Evolutionary conservation across 2,888 invertebrate species (phyloP).

Genomic region (Lycaena phlaeas): DNA sequence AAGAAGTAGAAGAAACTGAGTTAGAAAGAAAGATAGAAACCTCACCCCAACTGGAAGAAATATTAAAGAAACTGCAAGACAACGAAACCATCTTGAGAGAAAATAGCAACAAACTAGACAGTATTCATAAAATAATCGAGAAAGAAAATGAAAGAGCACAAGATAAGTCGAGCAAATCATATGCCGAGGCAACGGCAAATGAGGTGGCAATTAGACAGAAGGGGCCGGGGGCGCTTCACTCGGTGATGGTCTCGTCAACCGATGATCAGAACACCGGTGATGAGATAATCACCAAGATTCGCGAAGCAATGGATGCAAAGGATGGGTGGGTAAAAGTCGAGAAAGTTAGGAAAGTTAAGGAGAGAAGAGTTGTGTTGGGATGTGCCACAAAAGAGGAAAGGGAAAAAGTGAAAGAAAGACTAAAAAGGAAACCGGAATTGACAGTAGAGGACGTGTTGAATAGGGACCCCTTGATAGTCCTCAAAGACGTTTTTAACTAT

Average conservation of each 20-base stretch:
- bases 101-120: no score
- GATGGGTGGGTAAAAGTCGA: constrained; percentile 11
- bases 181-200: no score
- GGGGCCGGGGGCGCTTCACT: constrained; percentile 12
- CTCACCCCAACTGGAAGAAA: no score
- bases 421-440: constrained; percentile 1
- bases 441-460: constrained; percentile 12
- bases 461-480: constrained; percentile 12
- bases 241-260: constrained; percentile 6
- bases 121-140: no score
- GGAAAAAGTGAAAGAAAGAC: constrained; percentile 1
- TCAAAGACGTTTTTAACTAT: constrained; percentile 6
- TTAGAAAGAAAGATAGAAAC: no score
- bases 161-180: no score
- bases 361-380: constrained; percentile 12
- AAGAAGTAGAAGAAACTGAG: no score
- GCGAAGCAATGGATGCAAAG: constrained; percentile 8
- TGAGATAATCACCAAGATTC: constrained; percentile 4
- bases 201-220: no score
- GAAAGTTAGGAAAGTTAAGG: constrained; percentile 11
- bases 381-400: constrained; percentile 9
- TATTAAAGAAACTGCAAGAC: no score
- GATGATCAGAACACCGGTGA: constrained; percentile 8
- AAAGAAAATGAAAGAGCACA: no score
- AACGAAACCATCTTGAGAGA: no score